These are phyloP conservation scores for Cosmorhoe ocellata DNA, from an alignment of 2,888 invertebrate species.

Conservation along the genomic window DNA sequence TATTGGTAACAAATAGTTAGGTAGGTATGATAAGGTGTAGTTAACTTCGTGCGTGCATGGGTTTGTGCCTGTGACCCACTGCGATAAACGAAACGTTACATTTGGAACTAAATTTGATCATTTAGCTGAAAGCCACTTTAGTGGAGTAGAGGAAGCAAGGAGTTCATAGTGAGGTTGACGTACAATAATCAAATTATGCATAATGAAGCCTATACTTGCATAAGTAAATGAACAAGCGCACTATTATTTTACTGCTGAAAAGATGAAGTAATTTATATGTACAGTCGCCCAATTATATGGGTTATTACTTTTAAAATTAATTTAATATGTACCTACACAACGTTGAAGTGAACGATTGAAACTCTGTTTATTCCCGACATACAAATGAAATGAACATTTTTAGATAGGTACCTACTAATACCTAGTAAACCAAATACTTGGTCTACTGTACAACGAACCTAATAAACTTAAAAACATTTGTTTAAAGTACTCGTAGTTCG, in stretches of 20 bases:
- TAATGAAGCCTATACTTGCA: not conserved
- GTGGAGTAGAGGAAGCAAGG: conserved; percentile 9
- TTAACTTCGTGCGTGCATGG: conserved; percentile 66
- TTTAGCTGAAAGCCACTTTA: conserved; percentile 9
- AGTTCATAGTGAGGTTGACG: conserved; percentile 4
- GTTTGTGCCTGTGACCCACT: conserved; percentile 22
- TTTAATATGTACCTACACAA: too few species aligned
- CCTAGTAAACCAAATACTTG: not conserved
- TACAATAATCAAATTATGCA: conserved; percentile 11
- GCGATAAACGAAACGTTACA: conserved; percentile 13
- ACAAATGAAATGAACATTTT: too few species aligned
- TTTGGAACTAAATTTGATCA: conserved; percentile 10
- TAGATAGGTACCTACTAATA: too few species aligned
- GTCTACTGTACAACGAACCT: conserved; percentile 35
- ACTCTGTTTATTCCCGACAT: too few species aligned
- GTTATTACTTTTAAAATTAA: not conserved
- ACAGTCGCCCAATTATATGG: conserved; percentile 43
- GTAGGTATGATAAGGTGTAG: conserved; percentile 76
- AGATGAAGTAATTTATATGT: conserved; percentile 44
- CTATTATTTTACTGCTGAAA: conserved; percentile 66
- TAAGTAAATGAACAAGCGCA: conserved; percentile 39
- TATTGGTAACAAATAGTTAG: conserved; percentile 77
- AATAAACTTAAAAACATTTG: too few species aligned
- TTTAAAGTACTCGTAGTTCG: too few species aligned
- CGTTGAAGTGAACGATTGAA: too few species aligned